Evolutionary conservation across 2,113 vertebrate genomes (phyloP).

Genomic region (Oostethus manadensis): DNA sequence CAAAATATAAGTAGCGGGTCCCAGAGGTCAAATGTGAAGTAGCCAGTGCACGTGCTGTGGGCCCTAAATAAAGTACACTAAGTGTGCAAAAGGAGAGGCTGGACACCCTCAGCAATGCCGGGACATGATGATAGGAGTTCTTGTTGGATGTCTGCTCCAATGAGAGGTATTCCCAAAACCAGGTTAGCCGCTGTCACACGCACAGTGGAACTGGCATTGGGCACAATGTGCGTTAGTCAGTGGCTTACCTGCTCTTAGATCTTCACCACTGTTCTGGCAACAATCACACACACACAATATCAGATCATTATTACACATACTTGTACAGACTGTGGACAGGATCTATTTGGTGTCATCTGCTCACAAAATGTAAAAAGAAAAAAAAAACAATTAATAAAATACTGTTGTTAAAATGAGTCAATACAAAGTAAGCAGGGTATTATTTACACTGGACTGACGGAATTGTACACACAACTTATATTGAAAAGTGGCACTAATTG

Average conservation of each 20-base stretch:
- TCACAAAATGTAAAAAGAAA: neutral
- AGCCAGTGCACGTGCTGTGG: slow-evolving; percentile 10
- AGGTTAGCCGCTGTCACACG: slow-evolving; percentile 99
- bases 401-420: neutral
- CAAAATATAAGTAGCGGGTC: slow-evolving; percentile 11
- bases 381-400: neutral
- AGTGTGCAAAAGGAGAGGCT: slow-evolving; percentile 33
- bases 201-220: slow-evolving; percentile 90
- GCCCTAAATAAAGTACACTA: slow-evolving; percentile 33
- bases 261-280: neutral
- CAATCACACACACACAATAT: slow-evolving; percentile 3
- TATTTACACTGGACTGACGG: no score
- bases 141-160: slow-evolving; percentile 24
- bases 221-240: slow-evolving; percentile 99
- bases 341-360: neutral
- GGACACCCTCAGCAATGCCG: slow-evolving; percentile 22
- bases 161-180: slow-evolving; percentile 82
- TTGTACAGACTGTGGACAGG: neutral
- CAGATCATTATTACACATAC: slow-evolving; percentile 26
- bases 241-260: slow-evolving; percentile 97
- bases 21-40: slow-evolving; percentile 13
- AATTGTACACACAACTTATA: neutral
- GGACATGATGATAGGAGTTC: slow-evolving; percentile 22
- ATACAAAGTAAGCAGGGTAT: slow-evolving; percentile 1
- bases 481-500: neutral